A percentile compares a stretch with the other conserved stretches of the same genome.
These are phyloP conservation scores for Plotosus lineatus DNA, from an alignment of 2,113 vertebrate species.

Conservation along the genomic window DNA sequence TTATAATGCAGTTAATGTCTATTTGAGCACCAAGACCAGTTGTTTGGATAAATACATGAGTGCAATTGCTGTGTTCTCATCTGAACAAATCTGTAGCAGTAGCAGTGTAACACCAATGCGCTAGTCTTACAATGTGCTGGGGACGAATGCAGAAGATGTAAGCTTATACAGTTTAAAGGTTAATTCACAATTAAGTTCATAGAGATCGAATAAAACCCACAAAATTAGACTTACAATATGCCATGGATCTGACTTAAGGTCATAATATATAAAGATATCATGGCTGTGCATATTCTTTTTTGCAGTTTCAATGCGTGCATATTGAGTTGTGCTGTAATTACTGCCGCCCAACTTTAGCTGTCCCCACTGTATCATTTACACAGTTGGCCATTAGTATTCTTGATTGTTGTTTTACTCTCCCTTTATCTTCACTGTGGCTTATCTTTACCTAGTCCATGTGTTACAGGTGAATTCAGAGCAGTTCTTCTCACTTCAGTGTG, in stretches of 20 bases:
- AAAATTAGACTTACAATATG: background rate
- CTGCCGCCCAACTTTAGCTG: background rate
- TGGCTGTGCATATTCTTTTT: background rate
- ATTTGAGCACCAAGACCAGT: background rate
- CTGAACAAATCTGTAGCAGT: background rate
- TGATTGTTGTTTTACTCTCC: background rate
- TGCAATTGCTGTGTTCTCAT: background rate
- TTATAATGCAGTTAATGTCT: too few relatives aligned
- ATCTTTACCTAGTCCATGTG: background rate
- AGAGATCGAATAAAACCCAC: background rate
- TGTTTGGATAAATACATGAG: background rate
- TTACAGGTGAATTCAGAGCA: background rate
- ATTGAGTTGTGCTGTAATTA: conserved; percentile 18
- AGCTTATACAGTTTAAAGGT: background rate
- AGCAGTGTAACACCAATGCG: background rate
- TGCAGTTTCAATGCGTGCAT: conserved; percentile 14
- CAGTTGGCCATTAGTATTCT: conserved; percentile 12
- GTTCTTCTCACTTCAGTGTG: background rate
- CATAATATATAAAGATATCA: conserved; percentile 14
- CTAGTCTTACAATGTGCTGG: background rate
- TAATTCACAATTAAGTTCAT: background rate
- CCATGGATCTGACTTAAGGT: conserved; percentile 4
- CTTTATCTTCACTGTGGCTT: background rate
- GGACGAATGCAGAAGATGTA: background rate
- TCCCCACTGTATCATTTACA: background rate